These are phyloP conservation scores for Hemiscyllium ocellatum DNA, from an alignment of 2,113 vertebrate genomes.

Conservation along the genomic window DNA sequence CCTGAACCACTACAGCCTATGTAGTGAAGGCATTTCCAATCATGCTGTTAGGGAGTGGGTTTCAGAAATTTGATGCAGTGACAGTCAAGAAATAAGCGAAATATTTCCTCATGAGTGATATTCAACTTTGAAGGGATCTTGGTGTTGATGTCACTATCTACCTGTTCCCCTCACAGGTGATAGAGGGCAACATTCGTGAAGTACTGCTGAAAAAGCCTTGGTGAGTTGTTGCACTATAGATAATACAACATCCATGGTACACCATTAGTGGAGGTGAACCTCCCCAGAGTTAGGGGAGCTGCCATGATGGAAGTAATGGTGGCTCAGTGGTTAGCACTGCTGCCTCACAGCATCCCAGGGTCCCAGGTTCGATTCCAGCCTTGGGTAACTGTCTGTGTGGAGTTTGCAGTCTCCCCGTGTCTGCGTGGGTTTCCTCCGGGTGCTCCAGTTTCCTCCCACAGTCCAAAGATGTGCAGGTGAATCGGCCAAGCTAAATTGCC, in stretches of 20 bases:
- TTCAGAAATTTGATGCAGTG: background rate
- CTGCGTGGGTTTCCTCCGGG: too few relatives aligned
- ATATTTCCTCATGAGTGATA: background rate
- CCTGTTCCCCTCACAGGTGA: background rate
- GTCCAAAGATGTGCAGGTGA: too few relatives aligned
- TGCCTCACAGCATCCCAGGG: too few relatives aligned
- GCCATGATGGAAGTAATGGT: too few relatives aligned
- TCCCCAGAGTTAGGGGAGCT: background rate
- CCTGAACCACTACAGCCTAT: background rate
- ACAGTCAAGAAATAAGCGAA: too few relatives aligned
- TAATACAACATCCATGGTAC: background rate
- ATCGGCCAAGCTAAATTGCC: too few relatives aligned
- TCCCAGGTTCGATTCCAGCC: too few relatives aligned
- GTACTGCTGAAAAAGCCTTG: background rate
- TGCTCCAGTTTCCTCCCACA: too few relatives aligned
- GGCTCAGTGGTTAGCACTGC: too few relatives aligned
- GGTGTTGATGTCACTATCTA: background rate
- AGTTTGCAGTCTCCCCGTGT: too few relatives aligned
- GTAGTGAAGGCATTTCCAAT: background rate
- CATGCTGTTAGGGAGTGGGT: background rate
- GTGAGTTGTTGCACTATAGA: background rate
- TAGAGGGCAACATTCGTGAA: background rate
- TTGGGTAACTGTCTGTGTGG: too few relatives aligned
- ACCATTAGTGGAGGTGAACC: background rate
- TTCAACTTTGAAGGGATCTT: background rate